Conservation (phyloP, 2,888 invertebrate genomes). For the Ariolimax columbianus region DNA sequence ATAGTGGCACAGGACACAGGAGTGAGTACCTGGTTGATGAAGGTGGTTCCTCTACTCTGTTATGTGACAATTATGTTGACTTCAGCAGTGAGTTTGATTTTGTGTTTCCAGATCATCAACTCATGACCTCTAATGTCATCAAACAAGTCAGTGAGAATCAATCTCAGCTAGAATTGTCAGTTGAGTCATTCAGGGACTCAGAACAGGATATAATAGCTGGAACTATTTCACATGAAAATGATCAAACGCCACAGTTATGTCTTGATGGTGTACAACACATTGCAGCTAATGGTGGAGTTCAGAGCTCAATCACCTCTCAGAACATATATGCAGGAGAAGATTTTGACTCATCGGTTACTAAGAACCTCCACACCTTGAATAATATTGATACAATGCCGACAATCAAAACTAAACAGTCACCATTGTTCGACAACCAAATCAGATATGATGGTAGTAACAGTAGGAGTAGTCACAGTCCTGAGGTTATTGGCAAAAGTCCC, state of each 20-base stretch:
- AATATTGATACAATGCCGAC: constrained; percentile 55
- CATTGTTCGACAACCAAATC: constrained; percentile 51
- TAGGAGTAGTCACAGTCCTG: constrained; percentile 42
- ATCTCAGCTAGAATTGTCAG: constrained; percentile 62
- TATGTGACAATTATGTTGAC: constrained; percentile 63
- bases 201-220: constrained; percentile 29
- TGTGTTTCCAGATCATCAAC: constrained; percentile 52
- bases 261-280: constrained; percentile 30
- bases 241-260: background rate
- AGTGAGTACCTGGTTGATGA: background rate
- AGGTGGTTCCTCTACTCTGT: constrained; percentile 58
- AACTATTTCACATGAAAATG: constrained; percentile 7
- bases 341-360: constrained; percentile 37
- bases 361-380: constrained; percentile 56
- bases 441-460: constrained; percentile 20
- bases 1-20: background rate
- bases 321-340: constrained; percentile 77
- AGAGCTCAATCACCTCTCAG: constrained; percentile 73
- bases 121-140: constrained; percentile 78
- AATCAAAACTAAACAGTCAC: constrained; percentile 56
- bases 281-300: background rate
- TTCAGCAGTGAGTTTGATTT: constrained; percentile 22
- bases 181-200: constrained; percentile 40
- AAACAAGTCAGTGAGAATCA: constrained; percentile 76
- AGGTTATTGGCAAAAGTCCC: constrained; percentile 9